Percentiles rank a stretch among this genome's conserved stretches.
phyloP scores from a whole-genome alignment of 2,113 vertebrate species.

The Mellivora capensis region DNA sequence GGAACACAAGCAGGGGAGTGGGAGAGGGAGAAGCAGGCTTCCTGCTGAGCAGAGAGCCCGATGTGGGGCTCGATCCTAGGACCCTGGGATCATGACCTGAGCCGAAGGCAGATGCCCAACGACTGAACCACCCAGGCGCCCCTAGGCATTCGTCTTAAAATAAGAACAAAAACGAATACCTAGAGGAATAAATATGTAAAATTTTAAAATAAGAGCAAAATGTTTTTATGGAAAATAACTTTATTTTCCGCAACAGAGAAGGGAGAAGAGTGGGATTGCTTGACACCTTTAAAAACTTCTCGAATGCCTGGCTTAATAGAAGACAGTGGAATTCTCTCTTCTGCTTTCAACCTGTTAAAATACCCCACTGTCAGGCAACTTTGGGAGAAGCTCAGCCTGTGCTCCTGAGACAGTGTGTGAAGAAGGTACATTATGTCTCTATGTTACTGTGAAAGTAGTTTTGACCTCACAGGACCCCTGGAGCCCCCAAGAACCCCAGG shows the following conservation, averaged over 20 bases:
- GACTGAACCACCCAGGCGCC: no score
- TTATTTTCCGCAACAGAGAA: not conserved
- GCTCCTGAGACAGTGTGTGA: no score
- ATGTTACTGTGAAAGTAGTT: not conserved
- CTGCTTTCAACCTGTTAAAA: not conserved
- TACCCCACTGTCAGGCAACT: not conserved
- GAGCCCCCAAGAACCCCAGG: not conserved
- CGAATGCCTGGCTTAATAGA: not conserved
- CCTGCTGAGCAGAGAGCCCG: no score
- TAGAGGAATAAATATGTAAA: not conserved
- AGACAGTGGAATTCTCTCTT: not conserved
- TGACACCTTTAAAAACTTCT: not conserved
- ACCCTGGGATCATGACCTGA: no score
- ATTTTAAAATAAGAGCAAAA: not conserved
- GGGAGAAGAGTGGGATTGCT: not conserved
- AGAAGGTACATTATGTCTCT: not conserved
- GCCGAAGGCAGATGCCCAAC: no score
- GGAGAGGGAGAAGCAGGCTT: no score
- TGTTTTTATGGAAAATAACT: not conserved
- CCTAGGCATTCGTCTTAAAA: not conserved
- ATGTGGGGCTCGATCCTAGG: no score
- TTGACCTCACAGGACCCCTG: not conserved
- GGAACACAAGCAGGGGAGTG: no score
- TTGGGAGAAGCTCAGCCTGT: not conserved
- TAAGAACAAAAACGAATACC: not conserved